These are phyloP conservation scores for Oithona nana DNA, from an alignment of 2,888 invertebrate genomes.

Conservation along the genomic window DNA sequence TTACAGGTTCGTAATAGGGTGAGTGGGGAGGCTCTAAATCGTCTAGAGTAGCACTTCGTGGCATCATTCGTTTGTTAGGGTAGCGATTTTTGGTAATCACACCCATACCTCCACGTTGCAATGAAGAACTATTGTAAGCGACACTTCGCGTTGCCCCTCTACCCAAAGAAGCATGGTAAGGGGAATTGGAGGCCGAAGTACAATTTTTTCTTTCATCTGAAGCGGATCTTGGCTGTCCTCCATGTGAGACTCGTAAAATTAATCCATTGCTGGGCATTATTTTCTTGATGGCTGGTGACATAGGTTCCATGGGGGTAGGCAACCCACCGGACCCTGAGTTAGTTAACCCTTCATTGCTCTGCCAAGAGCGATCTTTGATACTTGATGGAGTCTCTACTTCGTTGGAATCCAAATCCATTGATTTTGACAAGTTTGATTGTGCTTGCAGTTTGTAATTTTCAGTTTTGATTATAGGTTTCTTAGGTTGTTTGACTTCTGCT, in stretches of 20 bases:
- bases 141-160: not conserved
- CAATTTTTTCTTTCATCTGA: not conserved
- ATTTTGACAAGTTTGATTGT: not conserved
- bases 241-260: not conserved
- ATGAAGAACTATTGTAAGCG: not conserved
- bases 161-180: not conserved
- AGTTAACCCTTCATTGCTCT: conserved; percentile 6
- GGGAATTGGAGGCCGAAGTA: not conserved
- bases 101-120: not conserved
- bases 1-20: not conserved
- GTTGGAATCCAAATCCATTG: conserved; percentile 3
- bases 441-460: not conserved
- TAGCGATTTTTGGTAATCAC: not conserved
- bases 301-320: not conserved
- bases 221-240: not conserved
- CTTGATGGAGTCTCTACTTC: not conserved
- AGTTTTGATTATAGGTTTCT: not conserved
- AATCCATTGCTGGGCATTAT: not conserved
- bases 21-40: not conserved
- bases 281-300: not conserved
- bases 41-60: conserved; percentile 5
- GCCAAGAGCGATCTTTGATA: not conserved
- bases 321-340: conserved; percentile 2
- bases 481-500: not conserved
- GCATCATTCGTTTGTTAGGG: not conserved